phyloP scores from a whole-genome alignment of 1,140 invertebrate genomes.

The Zaprionus ghesquierei region DNA sequence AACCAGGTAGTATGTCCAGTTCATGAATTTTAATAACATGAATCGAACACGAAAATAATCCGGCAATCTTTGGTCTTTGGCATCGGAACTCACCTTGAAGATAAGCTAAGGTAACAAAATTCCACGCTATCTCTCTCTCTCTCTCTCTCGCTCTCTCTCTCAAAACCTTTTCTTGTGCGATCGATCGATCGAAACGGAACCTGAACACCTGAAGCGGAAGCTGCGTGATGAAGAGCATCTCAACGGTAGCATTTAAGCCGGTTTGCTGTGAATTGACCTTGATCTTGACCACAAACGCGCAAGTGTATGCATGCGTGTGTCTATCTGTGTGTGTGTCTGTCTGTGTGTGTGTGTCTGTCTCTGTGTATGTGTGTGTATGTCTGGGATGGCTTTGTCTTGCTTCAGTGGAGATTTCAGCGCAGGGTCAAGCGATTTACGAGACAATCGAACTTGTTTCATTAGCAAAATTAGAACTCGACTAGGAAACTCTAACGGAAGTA shows the following conservation, averaged over 20 bases:
- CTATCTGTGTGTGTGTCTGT: background rate
- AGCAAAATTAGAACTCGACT: constrained; percentile 9
- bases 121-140: background rate
- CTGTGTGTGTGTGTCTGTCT: background rate
- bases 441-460: constrained; percentile 7
- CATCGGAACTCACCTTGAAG: constrained; percentile 63
- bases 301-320: background rate
- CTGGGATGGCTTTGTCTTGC: background rate
- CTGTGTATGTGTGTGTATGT: background rate
- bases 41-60: constrained; percentile 33
- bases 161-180: constrained; percentile 62
- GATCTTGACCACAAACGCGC: constrained; percentile 73
- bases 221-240: constrained; percentile 59
- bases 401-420: constrained; percentile 24
- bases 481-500: background rate
- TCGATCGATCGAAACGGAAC: constrained; percentile 71
- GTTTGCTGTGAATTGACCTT: constrained; percentile 53
- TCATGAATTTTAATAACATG: constrained; percentile 54
- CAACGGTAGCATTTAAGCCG: constrained; percentile 61
- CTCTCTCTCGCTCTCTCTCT: constrained; percentile 12
- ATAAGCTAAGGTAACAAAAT: background rate
- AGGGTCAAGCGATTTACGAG: constrained; percentile 19
- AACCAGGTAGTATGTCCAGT: constrained; percentile 52
- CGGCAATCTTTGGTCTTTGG: background rate
- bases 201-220: constrained; percentile 52